Evolutionary conservation across 2,888 invertebrate species (phyloP), one percentile per base, ranked within the genome.

Genomic region (Euspilapteryx auroguttella): DNA sequence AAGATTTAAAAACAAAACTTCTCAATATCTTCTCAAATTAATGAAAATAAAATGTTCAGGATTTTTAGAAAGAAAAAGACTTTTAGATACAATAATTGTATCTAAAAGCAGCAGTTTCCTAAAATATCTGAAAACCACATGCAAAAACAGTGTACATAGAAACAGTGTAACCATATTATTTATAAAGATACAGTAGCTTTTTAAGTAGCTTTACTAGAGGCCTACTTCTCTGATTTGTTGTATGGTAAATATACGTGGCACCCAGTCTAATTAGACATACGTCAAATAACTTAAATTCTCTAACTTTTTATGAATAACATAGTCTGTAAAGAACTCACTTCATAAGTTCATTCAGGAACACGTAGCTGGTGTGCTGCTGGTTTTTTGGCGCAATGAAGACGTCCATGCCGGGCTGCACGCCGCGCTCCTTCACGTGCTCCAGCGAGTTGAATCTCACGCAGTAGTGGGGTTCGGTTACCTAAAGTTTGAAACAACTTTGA

Each of bases 371-470:
- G 51, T 91, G 85, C 17, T 91, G 85, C 20, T 34, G 35, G 1
- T 85, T 84, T 41, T 82, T 79, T 0, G 94, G 94, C 12, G 93
- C 94, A 44, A 86, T 89, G 65, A 81, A 96, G 3, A 96, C 90
- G 6, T 79, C 78, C 54, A 82, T 79, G 27, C 89, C 92, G 27
- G 81, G 56, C 39, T 69, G 52, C 2, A 91, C 79, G 26, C 83
- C 82, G 35, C 81, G 81, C 24, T 81, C 79, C 25, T 78, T 55
- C 28, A 92, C 89, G 49, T 96, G 90, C 29, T 87, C 81, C 8
- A 58, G 54, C 0, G 82, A 85, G 66, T 94, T 95, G 61, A 96
- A 96, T 3, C 95, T 79, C n/a, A 97, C 82, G 39, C 89, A 87
- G 59, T 97, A 97, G 39, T 88, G 79, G 0, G 97, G 96, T 41